Evolutionary conservation across 2,797 vertebrate species (phyloP).

Genomic region (Columba guinea): DNA sequence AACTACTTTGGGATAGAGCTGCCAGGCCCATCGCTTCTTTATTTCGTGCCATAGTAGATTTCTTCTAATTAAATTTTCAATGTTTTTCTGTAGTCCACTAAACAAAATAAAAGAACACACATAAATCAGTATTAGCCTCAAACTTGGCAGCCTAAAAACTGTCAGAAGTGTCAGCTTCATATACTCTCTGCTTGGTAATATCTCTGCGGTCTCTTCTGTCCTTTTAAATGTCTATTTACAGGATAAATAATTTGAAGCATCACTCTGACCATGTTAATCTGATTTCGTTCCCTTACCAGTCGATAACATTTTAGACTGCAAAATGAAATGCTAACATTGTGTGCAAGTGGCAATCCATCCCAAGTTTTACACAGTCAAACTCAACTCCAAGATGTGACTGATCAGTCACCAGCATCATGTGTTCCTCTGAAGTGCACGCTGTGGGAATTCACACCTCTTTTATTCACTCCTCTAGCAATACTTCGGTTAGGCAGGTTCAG

Average conservation of each 20-base stretch:
- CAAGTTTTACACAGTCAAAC: background rate
- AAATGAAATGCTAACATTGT: background rate
- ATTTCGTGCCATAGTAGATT: background rate
- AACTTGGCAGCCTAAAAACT: slow-evolving; percentile 28
- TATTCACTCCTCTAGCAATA: background rate
- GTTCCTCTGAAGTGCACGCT: background rate
- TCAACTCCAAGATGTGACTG: background rate
- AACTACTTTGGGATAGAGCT: background rate
- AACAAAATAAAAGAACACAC: background rate
- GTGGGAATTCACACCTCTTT: background rate
- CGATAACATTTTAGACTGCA: background rate
- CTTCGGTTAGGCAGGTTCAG: background rate
- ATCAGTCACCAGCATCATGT: background rate
- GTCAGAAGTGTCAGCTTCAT: slow-evolving; percentile 26
- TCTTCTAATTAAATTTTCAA: slow-evolving; percentile 22
- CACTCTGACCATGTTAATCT: background rate
- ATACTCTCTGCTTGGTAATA: slow-evolving; percentile 9
- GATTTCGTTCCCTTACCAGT: background rate
- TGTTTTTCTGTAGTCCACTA: background rate
- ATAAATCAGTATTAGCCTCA: background rate
- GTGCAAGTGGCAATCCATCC: background rate
- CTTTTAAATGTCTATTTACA: slow-evolving; percentile 33
- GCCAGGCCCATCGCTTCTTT: background rate
- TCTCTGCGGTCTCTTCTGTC: slow-evolving; percentile 31
- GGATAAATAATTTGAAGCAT: slow-evolving; percentile 20